These are phyloP conservation scores for Cygnus olor DNA, from an alignment of 2,797 vertebrate genomes.

Conservation along the genomic window DNA sequence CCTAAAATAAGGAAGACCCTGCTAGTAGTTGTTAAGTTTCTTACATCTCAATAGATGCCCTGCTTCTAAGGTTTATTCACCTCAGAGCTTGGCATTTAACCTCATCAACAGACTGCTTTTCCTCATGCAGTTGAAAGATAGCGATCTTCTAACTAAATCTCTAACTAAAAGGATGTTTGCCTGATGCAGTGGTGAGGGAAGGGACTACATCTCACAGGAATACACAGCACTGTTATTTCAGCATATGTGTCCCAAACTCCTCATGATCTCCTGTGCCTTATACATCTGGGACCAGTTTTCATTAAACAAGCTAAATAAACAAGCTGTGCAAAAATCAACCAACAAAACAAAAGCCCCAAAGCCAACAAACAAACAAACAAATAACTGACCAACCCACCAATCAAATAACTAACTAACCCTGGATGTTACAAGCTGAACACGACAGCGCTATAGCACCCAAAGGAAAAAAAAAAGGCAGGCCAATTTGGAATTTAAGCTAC, in stretches of 20 bases:
- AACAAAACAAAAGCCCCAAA: accelerated
- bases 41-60: background rate
- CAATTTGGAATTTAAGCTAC: background rate
- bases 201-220: background rate
- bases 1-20: background rate
- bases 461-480: background rate
- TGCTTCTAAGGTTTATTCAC: background rate
- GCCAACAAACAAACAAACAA: background rate
- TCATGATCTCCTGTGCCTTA: background rate
- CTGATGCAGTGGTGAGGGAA: background rate
- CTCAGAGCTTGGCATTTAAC: background rate
- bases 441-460: background rate
- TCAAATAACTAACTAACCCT: background rate
- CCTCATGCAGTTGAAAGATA: background rate
- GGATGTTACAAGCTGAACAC: background rate
- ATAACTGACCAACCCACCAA: background rate
- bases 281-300: background rate
- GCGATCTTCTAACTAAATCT: background rate
- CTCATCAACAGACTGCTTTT: background rate
- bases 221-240: background rate
- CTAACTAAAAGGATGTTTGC: background rate
- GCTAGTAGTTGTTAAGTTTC: background rate
- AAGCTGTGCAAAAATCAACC: background rate
- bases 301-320: background rate
- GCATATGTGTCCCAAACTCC: accelerated